A percentile compares a stretch with the other conserved stretches of the same genome.
These are phyloP conservation scores for Proisotoma minuta DNA, from an alignment of 2,888 invertebrate species.

Conservation along the genomic window DNA sequence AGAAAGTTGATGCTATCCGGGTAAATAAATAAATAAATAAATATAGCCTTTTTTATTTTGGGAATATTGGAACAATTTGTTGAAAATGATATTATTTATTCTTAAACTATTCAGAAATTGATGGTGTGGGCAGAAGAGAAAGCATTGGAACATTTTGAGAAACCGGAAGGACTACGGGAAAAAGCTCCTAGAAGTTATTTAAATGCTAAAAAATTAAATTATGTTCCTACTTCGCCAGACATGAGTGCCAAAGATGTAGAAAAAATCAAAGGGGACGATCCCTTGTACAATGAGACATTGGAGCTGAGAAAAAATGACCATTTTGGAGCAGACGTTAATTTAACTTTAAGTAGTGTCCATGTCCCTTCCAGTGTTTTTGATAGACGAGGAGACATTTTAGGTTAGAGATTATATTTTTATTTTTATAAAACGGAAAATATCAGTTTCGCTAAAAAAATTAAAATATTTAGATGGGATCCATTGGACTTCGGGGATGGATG, in stretches of 20 bases:
- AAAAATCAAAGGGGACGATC: constrained; percentile 4
- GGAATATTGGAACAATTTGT: neutral
- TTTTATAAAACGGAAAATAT: no score
- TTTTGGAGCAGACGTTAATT: constrained; percentile 36
- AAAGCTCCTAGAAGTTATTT: constrained; percentile 56
- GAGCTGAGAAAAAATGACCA: constrained; percentile 26
- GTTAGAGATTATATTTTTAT: no score
- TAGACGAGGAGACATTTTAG: constrained; percentile 57
- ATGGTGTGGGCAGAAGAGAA: constrained; percentile 37
- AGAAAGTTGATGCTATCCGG: constrained; percentile 71
- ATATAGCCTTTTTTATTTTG: neutral
- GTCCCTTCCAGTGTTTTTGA: constrained; percentile 92
- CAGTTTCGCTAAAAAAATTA: neutral
- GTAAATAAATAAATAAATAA: constrained; percentile 9
- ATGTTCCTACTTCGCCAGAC: neutral
- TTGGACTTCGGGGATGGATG: constrained; percentile 87
- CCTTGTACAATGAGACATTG: constrained; percentile 2
- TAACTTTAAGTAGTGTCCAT: constrained; percentile 73
- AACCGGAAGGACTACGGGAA: constrained; percentile 2
- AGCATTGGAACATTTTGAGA: constrained; percentile 41
- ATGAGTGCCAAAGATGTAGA: neutral
- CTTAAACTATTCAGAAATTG: constrained; percentile 31
- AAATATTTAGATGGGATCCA: constrained; percentile 84
- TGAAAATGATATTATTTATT: neutral
- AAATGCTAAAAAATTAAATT: constrained; percentile 72